These are phyloP conservation scores for Graptemys geographica DNA, from an alignment of 2,797 vertebrate genomes.

Conservation along the genomic window DNA sequence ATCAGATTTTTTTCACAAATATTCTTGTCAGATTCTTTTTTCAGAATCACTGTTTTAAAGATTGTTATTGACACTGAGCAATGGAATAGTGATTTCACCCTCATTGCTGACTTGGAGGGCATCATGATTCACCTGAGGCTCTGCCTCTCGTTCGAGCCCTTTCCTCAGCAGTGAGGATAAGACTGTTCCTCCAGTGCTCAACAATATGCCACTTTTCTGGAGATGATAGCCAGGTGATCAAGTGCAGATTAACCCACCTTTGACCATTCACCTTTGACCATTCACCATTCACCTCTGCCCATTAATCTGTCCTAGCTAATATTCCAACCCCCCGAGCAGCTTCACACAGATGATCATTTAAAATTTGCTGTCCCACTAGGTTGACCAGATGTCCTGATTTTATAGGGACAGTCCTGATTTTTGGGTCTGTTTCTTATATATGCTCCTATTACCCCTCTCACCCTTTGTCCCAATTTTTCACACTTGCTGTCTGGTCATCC, in stretches of 20 bases:
- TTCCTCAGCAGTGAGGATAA: background rate
- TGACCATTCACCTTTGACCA: background rate
- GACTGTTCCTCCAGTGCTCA: background rate
- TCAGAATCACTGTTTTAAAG: constrained; percentile 41
- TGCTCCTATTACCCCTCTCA: too few relatives aligned
- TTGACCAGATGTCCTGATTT: too few relatives aligned
- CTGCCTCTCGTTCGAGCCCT: background rate
- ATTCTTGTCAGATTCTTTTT: constrained; percentile 28
- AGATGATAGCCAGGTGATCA: background rate
- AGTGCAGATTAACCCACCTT: background rate
- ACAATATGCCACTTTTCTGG: background rate
- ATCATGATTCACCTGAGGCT: constrained; percentile 39
- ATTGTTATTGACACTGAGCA: constrained; percentile 60
- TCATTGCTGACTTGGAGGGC: constrained; percentile 20
- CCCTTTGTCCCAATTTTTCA: too few relatives aligned
- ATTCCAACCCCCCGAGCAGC: background rate
- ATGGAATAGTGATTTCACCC: constrained; percentile 34
- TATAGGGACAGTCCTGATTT: too few relatives aligned
- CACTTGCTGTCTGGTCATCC: too few relatives aligned
- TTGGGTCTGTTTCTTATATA: too few relatives aligned
- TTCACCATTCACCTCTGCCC: background rate
- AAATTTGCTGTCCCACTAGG: background rate
- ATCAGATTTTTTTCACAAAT: constrained; percentile 66
- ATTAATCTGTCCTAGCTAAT: background rate
- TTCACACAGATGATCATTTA: background rate